Conservation (phyloP, 1,140 invertebrate genomes). For the Riptortus pedestris region DNA sequence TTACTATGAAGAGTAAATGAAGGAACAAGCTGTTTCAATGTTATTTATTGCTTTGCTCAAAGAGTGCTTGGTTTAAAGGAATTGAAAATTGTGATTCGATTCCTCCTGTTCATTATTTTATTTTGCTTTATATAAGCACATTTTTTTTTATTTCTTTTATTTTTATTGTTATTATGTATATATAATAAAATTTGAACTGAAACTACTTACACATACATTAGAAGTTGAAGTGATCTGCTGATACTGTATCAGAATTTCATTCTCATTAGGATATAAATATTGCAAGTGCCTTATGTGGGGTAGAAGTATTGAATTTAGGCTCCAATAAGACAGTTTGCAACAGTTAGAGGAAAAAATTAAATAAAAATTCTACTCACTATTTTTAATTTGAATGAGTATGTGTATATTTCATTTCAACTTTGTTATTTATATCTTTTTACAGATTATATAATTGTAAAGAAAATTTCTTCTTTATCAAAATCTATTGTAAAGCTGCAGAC, state of each 20-base stretch:
- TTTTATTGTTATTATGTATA: constrained; percentile 2
- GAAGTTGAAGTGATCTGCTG: constrained; percentile 12
- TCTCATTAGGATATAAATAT: constrained; percentile 16
- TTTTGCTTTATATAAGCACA: not conserved
- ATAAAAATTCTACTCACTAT: not conserved
- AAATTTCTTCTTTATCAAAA: constrained; percentile 22
- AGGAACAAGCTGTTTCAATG: not conserved
- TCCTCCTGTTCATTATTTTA: not conserved
- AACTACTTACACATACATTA: constrained; percentile 16
- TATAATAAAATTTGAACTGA: constrained; percentile 15
- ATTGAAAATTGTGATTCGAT: not conserved
- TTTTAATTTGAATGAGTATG: constrained; percentile 13
- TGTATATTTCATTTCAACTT: constrained; percentile 15
- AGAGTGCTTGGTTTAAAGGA: not conserved
- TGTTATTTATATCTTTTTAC: constrained; percentile 8
- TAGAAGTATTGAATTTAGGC: constrained; percentile 25
- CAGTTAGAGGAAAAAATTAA: constrained; percentile 8
- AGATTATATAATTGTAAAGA: constrained; percentile 4
- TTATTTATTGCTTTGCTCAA: constrained; percentile 11
- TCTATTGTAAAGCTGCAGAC: constrained; percentile 27
- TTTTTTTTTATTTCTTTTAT: constrained; percentile 6
- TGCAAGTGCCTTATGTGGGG: constrained; percentile 29
- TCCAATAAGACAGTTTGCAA: constrained; percentile 29
- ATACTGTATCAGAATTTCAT: not conserved
- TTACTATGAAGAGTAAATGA: not conserved